Evolutionary conservation across 2,797 vertebrate genomes (phyloP).

Genomic region (Anguilla pacifica): DNA sequence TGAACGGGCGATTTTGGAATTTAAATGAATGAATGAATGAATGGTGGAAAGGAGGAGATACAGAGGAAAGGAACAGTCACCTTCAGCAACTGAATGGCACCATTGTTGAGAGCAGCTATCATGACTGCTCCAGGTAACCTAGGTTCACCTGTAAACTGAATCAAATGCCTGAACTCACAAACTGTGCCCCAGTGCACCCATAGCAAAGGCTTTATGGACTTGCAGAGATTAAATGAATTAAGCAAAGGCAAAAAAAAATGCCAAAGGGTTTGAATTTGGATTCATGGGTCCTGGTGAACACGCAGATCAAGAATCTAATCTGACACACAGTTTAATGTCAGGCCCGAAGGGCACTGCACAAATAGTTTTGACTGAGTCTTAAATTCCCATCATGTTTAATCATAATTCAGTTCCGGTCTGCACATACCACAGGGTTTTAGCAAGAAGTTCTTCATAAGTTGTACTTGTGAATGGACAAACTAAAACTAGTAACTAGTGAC

Average conservation of each 20-base stretch:
- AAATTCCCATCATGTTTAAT: conserved; percentile 12
- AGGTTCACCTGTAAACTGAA: conserved; percentile 13
- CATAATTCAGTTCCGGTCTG: not conserved
- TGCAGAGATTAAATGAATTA: not conserved
- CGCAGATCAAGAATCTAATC: conserved; percentile 10
- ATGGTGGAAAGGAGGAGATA: not conserved
- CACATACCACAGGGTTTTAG: not conserved
- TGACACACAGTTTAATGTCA: conserved; percentile 13
- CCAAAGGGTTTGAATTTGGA: not conserved
- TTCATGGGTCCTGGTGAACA: conserved; percentile 10
- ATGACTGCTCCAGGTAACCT: conserved; percentile 16
- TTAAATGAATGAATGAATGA: not conserved
- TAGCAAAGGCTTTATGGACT: not conserved
- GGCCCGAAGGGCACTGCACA: not conserved
- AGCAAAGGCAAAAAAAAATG: not conserved
- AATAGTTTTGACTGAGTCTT: not conserved
- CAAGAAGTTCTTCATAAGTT: not conserved
- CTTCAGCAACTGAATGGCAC: conserved; percentile 9
- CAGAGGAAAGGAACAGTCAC: not conserved
- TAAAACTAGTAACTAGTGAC: not conserved
- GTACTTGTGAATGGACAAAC: not conserved
- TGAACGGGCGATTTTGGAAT: not conserved
- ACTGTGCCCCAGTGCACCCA: not conserved
- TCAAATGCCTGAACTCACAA: not conserved
- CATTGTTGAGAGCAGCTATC: conserved; percentile 13